Base-by-base conservation (phyloP, 1,140 invertebrate genomes). In the Cyphomyrmex costatus region DNA sequence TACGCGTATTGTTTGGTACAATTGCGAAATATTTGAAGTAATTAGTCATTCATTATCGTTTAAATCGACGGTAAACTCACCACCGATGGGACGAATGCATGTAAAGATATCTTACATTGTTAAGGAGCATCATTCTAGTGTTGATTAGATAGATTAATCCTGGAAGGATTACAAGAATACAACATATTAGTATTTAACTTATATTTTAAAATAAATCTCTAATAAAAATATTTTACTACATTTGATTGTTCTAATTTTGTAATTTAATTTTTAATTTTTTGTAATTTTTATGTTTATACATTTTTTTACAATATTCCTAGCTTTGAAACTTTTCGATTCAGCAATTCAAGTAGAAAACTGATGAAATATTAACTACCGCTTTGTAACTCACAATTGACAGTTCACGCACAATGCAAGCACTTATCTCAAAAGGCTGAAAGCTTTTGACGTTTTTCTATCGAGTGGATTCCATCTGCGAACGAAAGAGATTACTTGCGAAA, bases 361-460 rank as follows among this genome's bases (percentile, higher is more conserved):
- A 27, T 51, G 7, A 30, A 60, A 36, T 78, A 73, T 89, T 86
- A 89, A 53, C 27, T 24, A 33, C 65, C 24, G 49, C 73, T 78
- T 68, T 36, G 10, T 82, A 21, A 85, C n/a, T 6, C 14, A 24
- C 21, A 68, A 12, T 68, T 68, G 36, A 87, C 58, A 71, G 71
- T 90, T 88, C 63, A 56, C 36, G 70, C 60, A 80, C 82, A 82
- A 71, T 82, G 56, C 61, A 51, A 85, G 86, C 86, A 90, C 86
- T 90, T 90, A 90, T 90, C 89, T 88, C 77, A 68, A 90, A 90
- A 90, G 88, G 87, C n/a, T 60, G 78, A 87, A 90, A 82, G 89
- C 86, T 83, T 60, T 87, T 70, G 70, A 19, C 61, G 24, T 86
- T 80, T 77, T 74, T 76, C 60, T 82, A 86, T 78, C 42, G 71